Conservation (phyloP, 2,113 vertebrate genomes). For the Vicugna pacos region DNA sequence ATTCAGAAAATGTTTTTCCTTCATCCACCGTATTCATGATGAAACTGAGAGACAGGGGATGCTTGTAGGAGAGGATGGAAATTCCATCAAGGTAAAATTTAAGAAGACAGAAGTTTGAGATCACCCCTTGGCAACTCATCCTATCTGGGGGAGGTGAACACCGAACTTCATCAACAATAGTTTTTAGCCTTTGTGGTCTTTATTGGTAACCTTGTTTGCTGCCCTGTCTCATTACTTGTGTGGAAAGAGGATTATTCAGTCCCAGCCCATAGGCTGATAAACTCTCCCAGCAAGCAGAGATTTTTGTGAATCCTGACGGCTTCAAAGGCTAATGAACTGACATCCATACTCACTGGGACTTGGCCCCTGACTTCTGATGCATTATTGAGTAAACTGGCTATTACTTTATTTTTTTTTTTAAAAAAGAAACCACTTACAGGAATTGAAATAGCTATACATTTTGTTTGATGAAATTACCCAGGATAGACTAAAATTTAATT, state of each 20-base stretch:
- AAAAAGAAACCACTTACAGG: background rate
- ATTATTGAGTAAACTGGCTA: background rate
- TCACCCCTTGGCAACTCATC: background rate
- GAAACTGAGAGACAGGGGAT: background rate
- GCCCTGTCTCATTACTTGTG: background rate
- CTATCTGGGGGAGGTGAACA: background rate
- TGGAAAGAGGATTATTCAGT: background rate
- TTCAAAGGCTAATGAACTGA: background rate
- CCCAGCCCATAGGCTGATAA: background rate
- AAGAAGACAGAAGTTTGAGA: background rate
- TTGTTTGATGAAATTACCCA: background rate
- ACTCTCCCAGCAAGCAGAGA: background rate
- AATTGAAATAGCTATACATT: background rate
- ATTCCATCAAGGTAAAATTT: background rate
- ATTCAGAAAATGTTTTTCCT: background rate
- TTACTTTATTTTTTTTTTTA: background rate
- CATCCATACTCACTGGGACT: background rate
- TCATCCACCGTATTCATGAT: background rate
- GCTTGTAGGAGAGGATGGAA: background rate
- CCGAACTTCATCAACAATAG: background rate
- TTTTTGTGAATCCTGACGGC: background rate
- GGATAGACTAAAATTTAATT: background rate
- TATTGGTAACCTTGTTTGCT: background rate
- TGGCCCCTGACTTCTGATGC: background rate
- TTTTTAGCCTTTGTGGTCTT: background rate